Conservation (phyloP, 1,140 invertebrate species). For the Pissodes strobi region DNA sequence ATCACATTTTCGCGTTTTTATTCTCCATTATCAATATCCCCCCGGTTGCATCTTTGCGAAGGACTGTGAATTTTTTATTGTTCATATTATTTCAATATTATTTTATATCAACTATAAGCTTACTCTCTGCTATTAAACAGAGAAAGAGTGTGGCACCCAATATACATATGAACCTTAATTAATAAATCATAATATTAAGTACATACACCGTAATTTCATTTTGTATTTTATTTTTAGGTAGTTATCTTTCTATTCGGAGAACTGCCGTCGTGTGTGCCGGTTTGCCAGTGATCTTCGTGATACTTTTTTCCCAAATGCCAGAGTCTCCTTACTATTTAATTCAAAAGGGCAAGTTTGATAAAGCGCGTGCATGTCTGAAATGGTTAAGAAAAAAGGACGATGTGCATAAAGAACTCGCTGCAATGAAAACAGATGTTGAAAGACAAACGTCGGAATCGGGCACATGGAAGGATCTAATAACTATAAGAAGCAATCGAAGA, state of each 20-base stretch:
- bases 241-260: constrained; percentile 17
- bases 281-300: constrained; percentile 48
- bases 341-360: constrained; percentile 30
- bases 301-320: constrained; percentile 47
- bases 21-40: no score
- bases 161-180: no score
- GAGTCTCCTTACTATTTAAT: constrained; percentile 49
- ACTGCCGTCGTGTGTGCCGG: constrained; percentile 22
- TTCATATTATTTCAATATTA: no score
- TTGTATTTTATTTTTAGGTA: constrained; percentile 31
- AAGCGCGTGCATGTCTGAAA: constrained; percentile 28
- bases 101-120: no score
- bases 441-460: constrained; percentile 39
- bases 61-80: no score
- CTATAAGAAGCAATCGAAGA: constrained; percentile 55
- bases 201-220: no score
- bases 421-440: constrained; percentile 31
- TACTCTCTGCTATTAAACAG: no score
- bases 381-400: constrained; percentile 40
- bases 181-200: no score
- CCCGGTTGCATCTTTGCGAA: no score
- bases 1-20: no score
- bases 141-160: no score
- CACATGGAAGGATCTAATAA: constrained; percentile 46
- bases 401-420: constrained; percentile 40